These are phyloP conservation scores for Chrysopilus asiliformis DNA, from an alignment of 2,888 invertebrate genomes.

Conservation along the genomic window DNA sequence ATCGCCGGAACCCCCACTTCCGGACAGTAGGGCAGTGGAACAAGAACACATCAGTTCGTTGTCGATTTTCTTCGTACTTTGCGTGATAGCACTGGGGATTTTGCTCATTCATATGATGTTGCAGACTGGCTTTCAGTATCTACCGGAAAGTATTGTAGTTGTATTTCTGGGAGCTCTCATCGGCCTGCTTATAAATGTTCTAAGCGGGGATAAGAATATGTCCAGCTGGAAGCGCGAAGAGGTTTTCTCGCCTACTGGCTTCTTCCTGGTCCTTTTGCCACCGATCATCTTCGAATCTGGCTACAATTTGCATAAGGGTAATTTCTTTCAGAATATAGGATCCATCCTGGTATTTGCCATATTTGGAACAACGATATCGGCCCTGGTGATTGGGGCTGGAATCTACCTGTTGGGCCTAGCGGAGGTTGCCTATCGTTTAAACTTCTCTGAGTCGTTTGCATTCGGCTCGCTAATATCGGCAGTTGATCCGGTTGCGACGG, in stretches of 20 bases:
- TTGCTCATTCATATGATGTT: conserved; percentile 88
- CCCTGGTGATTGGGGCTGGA: conserved; percentile 91
- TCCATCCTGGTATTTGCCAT: conserved; percentile 97
- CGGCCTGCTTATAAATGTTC: conserved; percentile 77
- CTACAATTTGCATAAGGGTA: conserved; percentile 96
- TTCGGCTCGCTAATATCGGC: conserved; percentile 97
- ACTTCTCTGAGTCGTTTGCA: conserved; percentile 95
- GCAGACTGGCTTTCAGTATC: conserved; percentile 88
- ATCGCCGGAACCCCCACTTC: conserved; percentile 65
- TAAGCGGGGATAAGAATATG: conserved; percentile 69
- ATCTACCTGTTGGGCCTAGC: conserved; percentile 89
- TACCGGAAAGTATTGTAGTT: conserved; percentile 95
- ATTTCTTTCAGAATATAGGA: conserved; percentile 95
- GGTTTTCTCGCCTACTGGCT: conserved; percentile 95
- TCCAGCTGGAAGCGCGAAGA: conserved; percentile 96
- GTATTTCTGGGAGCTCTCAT: conserved; percentile 89
- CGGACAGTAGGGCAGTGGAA: conserved; percentile 82
- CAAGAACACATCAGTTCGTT: conserved; percentile 93
- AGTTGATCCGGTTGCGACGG: conserved; percentile 97
- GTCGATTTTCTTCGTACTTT: conserved; percentile 95
- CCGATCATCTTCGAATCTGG: conserved; percentile 99
- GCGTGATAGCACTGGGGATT: conserved; percentile 88
- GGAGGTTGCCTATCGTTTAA: conserved; percentile 78
- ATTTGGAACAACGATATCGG: conserved; percentile 92
- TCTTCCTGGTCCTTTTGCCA: conserved; percentile 89